Percentiles rank a stretch among this genome's conserved stretches.
Evolutionary conservation across 1,140 invertebrate genomes (phyloP).

Genomic region (Ptiloglossa arizonensis): DNA sequence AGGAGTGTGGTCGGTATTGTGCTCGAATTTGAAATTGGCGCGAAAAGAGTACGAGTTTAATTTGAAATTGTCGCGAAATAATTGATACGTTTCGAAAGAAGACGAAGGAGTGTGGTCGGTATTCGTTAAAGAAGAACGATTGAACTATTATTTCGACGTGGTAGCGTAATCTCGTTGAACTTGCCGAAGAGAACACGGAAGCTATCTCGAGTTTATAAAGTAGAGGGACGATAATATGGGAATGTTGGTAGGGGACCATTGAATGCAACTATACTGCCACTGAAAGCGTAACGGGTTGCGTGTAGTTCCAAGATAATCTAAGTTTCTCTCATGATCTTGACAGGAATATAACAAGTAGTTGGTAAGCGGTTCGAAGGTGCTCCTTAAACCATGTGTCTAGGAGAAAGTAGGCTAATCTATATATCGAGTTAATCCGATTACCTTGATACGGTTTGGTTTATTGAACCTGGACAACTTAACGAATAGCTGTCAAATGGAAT

Average conservation of each 20-base stretch:
- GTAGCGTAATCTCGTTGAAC: background rate
- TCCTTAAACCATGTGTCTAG: constrained; percentile 38
- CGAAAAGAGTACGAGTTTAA: no score
- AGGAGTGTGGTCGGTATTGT: no score
- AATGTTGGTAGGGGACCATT: constrained; percentile 6
- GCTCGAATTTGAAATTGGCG: no score
- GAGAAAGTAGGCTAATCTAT: constrained; percentile 57
- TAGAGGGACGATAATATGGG: background rate
- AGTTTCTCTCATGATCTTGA: constrained; percentile 64
- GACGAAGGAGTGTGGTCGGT: no score
- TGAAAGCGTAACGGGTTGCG: constrained; percentile 32
- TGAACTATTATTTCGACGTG: no score
- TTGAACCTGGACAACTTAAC: constrained; percentile 12
- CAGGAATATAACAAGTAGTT: constrained; percentile 62
- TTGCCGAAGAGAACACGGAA: background rate
- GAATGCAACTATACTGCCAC: constrained; percentile 45
- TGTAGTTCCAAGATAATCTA: constrained; percentile 59
- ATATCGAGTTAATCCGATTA: constrained; percentile 51
- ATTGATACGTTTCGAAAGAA: no score
- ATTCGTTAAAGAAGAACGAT: no score
- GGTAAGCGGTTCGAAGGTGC: constrained; percentile 56
- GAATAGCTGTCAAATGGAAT: background rate
- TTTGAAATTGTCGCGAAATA: no score
- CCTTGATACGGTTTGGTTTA: constrained; percentile 22
- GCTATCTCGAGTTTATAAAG: background rate